Conservation (phyloP, 37 sponge, comb jelly and placozoan genomes). For the Cliona cf. orientalis region DNA sequence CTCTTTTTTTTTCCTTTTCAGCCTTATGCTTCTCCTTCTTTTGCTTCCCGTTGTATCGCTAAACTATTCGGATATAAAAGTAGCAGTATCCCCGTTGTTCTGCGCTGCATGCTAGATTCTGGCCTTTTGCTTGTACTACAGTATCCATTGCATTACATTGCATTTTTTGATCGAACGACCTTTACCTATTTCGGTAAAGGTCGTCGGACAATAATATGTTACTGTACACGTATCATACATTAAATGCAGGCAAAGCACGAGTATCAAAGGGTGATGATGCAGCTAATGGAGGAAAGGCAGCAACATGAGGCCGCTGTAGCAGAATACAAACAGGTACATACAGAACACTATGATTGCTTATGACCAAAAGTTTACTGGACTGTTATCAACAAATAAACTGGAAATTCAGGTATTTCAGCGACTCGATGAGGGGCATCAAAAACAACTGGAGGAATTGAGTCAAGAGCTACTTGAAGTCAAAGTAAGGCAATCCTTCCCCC, state of each 20-base stretch:
- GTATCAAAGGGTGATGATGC: slow-evolving; percentile 64
- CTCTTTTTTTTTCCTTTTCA: slow-evolving; percentile 9
- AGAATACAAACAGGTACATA: slow-evolving; percentile 81
- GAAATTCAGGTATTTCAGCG: slow-evolving; percentile 56
- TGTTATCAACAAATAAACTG: neutral
- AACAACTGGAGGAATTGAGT: slow-evolving; percentile 81
- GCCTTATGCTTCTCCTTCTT: neutral
- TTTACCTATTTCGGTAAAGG: too few species aligned
- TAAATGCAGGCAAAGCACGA: slow-evolving; percentile 69
- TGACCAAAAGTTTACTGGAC: neutral
- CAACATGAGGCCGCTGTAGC: slow-evolving; percentile 64
- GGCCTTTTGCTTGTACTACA: too few species aligned
- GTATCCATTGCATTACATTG: too few species aligned
- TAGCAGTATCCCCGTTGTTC: too few species aligned
- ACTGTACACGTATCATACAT: too few species aligned
- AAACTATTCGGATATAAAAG: too few species aligned
- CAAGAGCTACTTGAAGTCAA: slow-evolving; percentile 86
- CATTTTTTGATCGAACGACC: too few species aligned
- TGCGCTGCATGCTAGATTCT: too few species aligned
- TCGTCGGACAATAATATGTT: too few species aligned
- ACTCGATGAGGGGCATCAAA: slow-evolving; percentile 85
- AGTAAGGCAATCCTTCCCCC: slow-evolving; percentile 44
- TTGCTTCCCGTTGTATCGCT: too few species aligned
- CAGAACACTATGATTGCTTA: neutral
- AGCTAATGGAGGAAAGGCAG: slow-evolving; percentile 68